These are phyloP conservation scores for Salvelinus sp. DNA, from an alignment of 2,113 vertebrate species.

Conservation along the genomic window DNA sequence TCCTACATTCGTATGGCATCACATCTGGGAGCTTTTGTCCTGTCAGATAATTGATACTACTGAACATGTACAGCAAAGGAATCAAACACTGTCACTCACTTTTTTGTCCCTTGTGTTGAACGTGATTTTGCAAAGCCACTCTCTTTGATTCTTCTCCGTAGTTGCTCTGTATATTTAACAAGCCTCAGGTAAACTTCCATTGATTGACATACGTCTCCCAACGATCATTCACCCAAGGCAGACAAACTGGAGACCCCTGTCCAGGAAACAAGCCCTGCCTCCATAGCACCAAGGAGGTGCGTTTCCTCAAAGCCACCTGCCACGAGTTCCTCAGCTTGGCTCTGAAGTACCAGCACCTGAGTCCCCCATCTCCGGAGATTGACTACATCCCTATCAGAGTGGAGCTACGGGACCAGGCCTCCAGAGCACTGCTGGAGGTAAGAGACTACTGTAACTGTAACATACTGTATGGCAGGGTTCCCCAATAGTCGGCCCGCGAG, in stretches of 20 bases:
- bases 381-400: constrained; percentile 73
- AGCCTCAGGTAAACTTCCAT: too few species aligned
- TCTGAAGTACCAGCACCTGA: constrained; percentile 73
- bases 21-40: too few species aligned
- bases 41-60: too few species aligned
- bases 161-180: background rate
- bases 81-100: too few species aligned
- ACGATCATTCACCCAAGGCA: constrained; percentile 39
- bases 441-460: background rate
- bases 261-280: constrained; percentile 66
- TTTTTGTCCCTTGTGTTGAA: too few species aligned
- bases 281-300: constrained; percentile 51
- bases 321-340: constrained; percentile 68
- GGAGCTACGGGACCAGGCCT: constrained; percentile 65
- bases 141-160: background rate
- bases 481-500: too few species aligned
- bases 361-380: constrained; percentile 64
- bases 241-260: constrained; percentile 58
- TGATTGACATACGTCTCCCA: background rate
- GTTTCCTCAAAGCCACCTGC: constrained; percentile 68
- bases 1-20: too few species aligned
- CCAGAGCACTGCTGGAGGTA: constrained; percentile 66
- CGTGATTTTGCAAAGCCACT: too few species aligned
- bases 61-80: too few species aligned
- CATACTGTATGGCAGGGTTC: background rate